These are phyloP conservation scores for Malacoraja senta DNA, from an alignment of 2,797 vertebrate species.

Conservation along the genomic window DNA sequence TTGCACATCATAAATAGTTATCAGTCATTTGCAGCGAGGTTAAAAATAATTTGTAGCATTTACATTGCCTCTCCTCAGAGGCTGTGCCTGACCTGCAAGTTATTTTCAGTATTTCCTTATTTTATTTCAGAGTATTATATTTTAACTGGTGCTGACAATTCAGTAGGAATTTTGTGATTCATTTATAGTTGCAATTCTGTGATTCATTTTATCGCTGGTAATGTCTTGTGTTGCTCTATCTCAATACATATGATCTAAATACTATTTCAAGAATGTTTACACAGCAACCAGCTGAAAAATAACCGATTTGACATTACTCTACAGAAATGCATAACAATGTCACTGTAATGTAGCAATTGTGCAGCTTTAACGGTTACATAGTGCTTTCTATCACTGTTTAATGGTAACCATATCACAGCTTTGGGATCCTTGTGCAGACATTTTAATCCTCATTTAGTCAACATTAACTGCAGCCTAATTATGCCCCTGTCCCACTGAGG, in stretches of 20 bases:
- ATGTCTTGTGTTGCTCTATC: background rate
- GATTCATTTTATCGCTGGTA: background rate
- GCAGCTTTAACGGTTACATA: too few relatives aligned
- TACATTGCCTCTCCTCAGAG: too few relatives aligned
- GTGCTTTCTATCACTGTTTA: background rate
- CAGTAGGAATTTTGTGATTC: constrained; percentile 14
- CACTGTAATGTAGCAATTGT: background rate
- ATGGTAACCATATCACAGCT: background rate
- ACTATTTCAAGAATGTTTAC: background rate
- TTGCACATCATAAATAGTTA: constrained; percentile 1
- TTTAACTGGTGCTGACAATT: background rate
- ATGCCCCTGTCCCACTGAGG: too few relatives aligned
- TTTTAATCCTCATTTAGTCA: background rate
- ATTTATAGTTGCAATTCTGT: background rate
- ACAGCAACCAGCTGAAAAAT: background rate
- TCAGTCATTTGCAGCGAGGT: background rate
- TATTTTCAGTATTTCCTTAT: too few relatives aligned
- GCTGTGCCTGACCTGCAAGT: too few relatives aligned
- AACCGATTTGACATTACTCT: background rate
- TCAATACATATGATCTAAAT: background rate
- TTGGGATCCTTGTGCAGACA: background rate
- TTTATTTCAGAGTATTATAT: too few relatives aligned
- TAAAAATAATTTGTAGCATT: too few relatives aligned
- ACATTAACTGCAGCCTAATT: too few relatives aligned
- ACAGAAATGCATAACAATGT: background rate